Percentiles rank a stretch among this genome's conserved stretches.
These are phyloP conservation scores for Proteles cristata DNA, from an alignment of 2,113 vertebrate species.

Conservation along the genomic window DNA sequence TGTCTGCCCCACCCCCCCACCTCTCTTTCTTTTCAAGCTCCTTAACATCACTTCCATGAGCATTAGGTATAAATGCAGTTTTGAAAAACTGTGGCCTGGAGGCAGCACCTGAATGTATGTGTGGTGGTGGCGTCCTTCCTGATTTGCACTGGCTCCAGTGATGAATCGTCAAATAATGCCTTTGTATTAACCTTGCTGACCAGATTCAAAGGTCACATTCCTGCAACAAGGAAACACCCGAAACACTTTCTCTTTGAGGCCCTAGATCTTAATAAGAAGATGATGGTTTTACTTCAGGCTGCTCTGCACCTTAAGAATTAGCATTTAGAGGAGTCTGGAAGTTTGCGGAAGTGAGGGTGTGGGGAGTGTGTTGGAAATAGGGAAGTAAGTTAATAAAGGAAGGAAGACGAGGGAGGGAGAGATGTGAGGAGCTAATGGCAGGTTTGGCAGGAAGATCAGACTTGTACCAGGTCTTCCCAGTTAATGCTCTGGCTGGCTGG, in stretches of 20 bases:
- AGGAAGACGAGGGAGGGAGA: not conserved
- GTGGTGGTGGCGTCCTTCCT: not conserved
- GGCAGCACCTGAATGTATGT: not conserved
- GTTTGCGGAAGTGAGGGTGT: not conserved
- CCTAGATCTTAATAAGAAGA: constrained; percentile 56
- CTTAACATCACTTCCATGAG: not conserved
- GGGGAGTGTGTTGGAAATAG: not conserved
- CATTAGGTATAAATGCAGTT: constrained; percentile 61
- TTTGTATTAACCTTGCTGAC: constrained; percentile 62
- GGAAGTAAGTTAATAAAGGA: not conserved
- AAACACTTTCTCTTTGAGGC: constrained; percentile 13
- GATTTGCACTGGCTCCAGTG: not conserved
- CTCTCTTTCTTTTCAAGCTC: not conserved
- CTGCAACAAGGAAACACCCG: constrained; percentile 32
- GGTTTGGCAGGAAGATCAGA: not conserved
- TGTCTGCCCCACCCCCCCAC: not conserved
- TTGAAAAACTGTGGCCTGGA: constrained; percentile 48
- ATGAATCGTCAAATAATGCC: constrained; percentile 56
- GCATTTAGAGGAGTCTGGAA: constrained; percentile 1
- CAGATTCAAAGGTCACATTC: constrained; percentile 73
- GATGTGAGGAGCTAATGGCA: not conserved
- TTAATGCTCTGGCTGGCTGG: not conserved
- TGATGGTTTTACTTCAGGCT: not conserved
- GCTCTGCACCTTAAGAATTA: constrained; percentile 41
- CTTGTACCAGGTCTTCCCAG: not conserved